Evolutionary conservation across 2,113 vertebrate species (phyloP).

Genomic region (Myrmophylax atrothorax): DNA sequence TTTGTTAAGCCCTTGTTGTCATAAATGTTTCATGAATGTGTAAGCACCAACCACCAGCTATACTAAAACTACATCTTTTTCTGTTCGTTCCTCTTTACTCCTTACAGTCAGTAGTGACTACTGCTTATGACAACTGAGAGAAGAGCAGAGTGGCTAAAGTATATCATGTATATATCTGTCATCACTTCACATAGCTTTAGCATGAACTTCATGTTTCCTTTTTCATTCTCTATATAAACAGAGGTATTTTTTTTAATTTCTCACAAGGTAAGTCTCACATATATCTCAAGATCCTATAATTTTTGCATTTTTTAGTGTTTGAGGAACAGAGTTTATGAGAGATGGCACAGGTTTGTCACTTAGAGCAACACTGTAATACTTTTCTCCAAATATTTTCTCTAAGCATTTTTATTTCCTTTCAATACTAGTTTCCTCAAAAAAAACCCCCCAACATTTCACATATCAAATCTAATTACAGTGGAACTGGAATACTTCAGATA

Average conservation of each 20-base stretch:
- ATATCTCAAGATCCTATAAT: background rate
- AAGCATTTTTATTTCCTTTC: background rate
- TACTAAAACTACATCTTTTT: background rate
- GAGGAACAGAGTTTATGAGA: background rate
- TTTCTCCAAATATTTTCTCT: background rate
- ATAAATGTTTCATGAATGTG: background rate
- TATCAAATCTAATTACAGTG: background rate
- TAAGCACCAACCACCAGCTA: background rate
- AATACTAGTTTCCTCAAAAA: background rate
- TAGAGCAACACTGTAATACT: background rate
- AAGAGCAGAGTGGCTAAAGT: background rate
- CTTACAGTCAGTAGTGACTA: background rate
- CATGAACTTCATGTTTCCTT: background rate
- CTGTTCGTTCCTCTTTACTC: background rate
- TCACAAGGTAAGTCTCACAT: background rate
- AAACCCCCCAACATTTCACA: background rate
- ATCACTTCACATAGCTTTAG: background rate
- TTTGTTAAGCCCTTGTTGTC: background rate
- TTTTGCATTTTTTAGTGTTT: background rate
- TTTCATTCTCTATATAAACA: background rate
- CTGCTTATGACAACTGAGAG: background rate
- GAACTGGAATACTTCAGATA: background rate
- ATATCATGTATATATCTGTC: background rate
- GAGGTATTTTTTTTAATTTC: background rate
- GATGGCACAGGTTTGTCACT: background rate